Evolutionary conservation across 2,888 invertebrate genomes (phyloP), one percentile per base, ranked within the genome.

Genomic region (Agonum fuliginosum): DNA sequence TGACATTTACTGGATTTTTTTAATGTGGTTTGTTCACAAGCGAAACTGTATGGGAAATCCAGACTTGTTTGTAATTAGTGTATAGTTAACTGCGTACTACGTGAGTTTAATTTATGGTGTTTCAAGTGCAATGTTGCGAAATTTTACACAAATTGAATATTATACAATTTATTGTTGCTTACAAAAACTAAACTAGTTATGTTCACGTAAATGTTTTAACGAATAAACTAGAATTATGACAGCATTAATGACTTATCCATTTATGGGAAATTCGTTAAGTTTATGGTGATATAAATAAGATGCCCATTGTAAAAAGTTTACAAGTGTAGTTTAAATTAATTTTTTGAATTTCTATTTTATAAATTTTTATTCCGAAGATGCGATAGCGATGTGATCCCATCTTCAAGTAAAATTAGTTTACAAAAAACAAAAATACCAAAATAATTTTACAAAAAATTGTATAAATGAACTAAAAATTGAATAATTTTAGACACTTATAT

Each of bases 81-180:
- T 24, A 22, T n/a, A 54, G 24, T 54, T 54, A 54, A 62, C 14
- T 34, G 22, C 54, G 12, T 62, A 14, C 27, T 30, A 30, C 8
- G 30, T 30, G n/a, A n/a, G n/a, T 20, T 54, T 27, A 30, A 62
- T 62, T 62, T 62, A 62, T 62, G 58, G 17, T 22, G 54, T 54
- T 54, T 54, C 54, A 54, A 54, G 54, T 54, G 54, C 22, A 22
- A 12, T 62, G 58, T 62, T 62, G 58, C 30, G 30, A 62, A 62
- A 62, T 62, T 62, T 30, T 27, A 17, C 24, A 58, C 30, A 62
- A 58, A 62, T 62, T 62, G 58, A 62, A 62, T 62, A 43, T 43
- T 37, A 37, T 6, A 37, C 12, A 37, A 37, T 6, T 37, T 37
- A n/a, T n/a, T 10, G 8, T 37, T n/a, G 3, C n/a, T 3, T 3